phyloP scores from a whole-genome alignment of 2,113 vertebrate species.

The Poicephalus gulielmi region DNA sequence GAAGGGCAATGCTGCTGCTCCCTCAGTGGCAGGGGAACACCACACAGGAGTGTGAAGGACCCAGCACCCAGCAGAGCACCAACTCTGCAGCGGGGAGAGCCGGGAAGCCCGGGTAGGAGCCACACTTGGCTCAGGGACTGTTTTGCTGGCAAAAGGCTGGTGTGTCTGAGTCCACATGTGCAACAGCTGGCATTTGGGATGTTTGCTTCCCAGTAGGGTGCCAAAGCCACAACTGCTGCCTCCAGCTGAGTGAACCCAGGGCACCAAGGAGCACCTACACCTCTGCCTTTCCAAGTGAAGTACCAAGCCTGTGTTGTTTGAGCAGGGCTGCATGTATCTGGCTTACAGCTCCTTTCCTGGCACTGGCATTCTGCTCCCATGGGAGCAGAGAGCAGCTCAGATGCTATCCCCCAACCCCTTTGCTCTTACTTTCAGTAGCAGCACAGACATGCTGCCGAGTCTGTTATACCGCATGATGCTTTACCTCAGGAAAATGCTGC shows the following conservation, averaged over 20 bases:
- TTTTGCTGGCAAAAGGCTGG: neutral
- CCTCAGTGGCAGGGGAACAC: neutral
- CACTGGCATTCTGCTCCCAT: neutral
- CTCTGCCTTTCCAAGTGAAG: neutral
- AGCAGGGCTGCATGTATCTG: neutral
- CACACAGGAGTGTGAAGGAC: neutral
- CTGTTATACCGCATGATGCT: fast-evolving
- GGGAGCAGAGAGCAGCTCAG: neutral
- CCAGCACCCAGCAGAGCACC: neutral
- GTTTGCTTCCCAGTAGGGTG: neutral
- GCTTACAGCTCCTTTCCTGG: fast-evolving
- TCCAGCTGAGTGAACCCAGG: neutral
- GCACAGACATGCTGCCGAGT: fast-evolving
- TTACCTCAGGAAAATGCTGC: too few relatives aligned
- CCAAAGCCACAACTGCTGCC: too few relatives aligned
- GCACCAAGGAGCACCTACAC: neutral
- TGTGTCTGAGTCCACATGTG: neutral
- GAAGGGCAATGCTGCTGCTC: neutral
- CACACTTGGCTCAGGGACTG: fast-evolving
- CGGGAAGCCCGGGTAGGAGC: neutral
- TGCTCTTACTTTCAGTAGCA: fast-evolving
- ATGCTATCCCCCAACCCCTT: fast-evolving
- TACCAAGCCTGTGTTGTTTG: fast-evolving
- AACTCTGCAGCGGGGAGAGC: neutral
- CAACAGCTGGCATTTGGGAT: neutral